A percentile compares a stretch with the other conserved stretches of the same genome.
Conservation (phyloP, 2,113 vertebrate genomes). For the Heptranchias perlo region DNA sequence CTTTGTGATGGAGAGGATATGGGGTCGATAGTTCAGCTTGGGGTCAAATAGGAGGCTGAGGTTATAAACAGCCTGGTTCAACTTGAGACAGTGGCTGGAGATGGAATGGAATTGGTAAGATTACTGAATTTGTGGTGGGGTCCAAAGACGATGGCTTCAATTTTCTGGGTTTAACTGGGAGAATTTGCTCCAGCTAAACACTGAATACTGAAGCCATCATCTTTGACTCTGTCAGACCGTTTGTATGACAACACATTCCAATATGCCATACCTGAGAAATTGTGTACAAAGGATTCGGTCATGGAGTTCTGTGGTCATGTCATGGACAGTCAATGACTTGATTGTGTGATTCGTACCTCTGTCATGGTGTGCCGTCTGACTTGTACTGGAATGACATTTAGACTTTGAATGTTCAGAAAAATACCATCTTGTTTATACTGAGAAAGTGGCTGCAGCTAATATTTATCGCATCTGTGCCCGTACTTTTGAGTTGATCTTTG, state of each 20-base stretch:
- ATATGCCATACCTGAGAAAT: not conserved
- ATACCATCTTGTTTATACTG: not conserved
- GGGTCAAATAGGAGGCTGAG: not conserved
- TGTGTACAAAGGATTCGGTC: not conserved
- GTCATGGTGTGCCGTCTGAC: not conserved
- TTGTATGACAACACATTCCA: not conserved
- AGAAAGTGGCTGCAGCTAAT: not conserved
- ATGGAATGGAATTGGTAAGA: not conserved
- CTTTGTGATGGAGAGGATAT: too few relatives aligned
- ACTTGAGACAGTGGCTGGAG: not conserved
- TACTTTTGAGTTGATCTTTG: not conserved
- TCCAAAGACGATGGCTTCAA: not conserved
- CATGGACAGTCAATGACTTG: not conserved
- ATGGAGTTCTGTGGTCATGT: not conserved
- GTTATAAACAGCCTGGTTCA: not conserved
- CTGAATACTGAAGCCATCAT: not conserved
- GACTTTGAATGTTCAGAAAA: not conserved
- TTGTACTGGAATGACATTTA: not conserved
- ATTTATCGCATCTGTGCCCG: not conserved
- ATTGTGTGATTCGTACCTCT: not conserved
- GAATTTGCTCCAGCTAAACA: not conserved
- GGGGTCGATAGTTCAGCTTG: not conserved
- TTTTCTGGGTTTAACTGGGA: too few relatives aligned
- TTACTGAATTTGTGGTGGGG: not conserved
- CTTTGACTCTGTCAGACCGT: not conserved